Evolutionary conservation across 1,140 invertebrate genomes (phyloP), one percentile per base, ranked within the genome.

Genomic region (Phymorhynchus buccinoides): DNA sequence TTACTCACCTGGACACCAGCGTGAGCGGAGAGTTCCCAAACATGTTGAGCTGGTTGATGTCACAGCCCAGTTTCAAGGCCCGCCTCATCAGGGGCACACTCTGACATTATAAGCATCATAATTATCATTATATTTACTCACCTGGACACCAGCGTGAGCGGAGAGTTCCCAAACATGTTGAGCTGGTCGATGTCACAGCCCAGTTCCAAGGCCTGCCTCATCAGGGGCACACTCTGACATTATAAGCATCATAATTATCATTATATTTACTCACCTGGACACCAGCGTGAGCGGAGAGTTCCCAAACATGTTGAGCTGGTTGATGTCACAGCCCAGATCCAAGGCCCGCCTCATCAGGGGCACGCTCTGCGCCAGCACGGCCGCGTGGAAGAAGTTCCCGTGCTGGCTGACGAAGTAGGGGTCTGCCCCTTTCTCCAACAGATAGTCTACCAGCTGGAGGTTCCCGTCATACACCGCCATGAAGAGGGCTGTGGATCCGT

Each of bases 381-480:
- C 88, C 7, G 86, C 87, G 79, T 89, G 88, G 9, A 88, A 56
- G 35, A 88, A 79, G 79, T 86, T 89, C 18, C 88, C 88, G 85
- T 86, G 80, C n/a, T 62, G 81, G 84, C 84, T 89, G 56, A 37
- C 56, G 35, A 88, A 68, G 56, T 88, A 80, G 6, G 88, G 79
- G 86, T 90, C 89, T 1, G 88, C 88, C 2, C 91, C 90, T 62
- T 87, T 82, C 16, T 88, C 84, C 30, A 90, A 56, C 42, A 91
- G 75, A 71, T 86, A 90, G 71, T 89, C 68, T 30, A 90, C 89
- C 37, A 89, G 73, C 27, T 90, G 85, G 0, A 89, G 27, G 78
- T 90, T 89, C 12, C 87, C 87, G 42, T 89, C 87, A 79, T 88
- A 86, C 12, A 89, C 88, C 30, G 91, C 89, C 88, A 89, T 91